Percentiles rank a stretch among this genome's conserved stretches.
phyloP scores from a whole-genome alignment of 2,888 invertebrate species.

The Sericinus montela region DNA sequence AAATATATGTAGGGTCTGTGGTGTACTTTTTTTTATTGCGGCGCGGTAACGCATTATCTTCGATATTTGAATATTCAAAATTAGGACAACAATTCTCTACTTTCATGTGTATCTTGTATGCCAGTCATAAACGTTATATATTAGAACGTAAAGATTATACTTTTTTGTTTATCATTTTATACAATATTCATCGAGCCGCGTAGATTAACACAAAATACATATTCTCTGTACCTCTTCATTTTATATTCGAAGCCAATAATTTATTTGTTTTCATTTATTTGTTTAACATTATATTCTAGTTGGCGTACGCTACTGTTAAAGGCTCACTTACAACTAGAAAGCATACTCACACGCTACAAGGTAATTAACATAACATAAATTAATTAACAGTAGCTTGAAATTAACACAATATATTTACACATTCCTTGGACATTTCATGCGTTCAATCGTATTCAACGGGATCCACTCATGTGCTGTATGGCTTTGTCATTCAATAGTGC shows the following conservation, averaged over 20 bases:
- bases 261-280: too few species aligned
- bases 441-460: neutral
- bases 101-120: too few species aligned
- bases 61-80: neutral
- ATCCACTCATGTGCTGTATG: neutral
- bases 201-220: neutral
- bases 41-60: neutral
- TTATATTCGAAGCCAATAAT: slow-evolving; percentile 12
- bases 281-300: slow-evolving; percentile 15
- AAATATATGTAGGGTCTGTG: neutral
- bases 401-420: slow-evolving; percentile 58
- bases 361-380: slow-evolving; percentile 52
- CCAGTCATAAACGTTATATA: too few species aligned
- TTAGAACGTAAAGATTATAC: too few species aligned
- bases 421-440: neutral
- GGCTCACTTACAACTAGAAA: slow-evolving; percentile 40
- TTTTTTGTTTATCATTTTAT: too few species aligned
- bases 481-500: neutral
- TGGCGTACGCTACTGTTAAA: slow-evolving; percentile 27
- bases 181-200: too few species aligned
- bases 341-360: slow-evolving; percentile 41
- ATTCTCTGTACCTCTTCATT: neutral
- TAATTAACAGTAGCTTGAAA: slow-evolving; percentile 45
- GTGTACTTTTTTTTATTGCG: neutral
- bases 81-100: too few species aligned